Base-by-base conservation (phyloP, 1,140 invertebrate species). In the Condylostylus longicornis region DNA sequence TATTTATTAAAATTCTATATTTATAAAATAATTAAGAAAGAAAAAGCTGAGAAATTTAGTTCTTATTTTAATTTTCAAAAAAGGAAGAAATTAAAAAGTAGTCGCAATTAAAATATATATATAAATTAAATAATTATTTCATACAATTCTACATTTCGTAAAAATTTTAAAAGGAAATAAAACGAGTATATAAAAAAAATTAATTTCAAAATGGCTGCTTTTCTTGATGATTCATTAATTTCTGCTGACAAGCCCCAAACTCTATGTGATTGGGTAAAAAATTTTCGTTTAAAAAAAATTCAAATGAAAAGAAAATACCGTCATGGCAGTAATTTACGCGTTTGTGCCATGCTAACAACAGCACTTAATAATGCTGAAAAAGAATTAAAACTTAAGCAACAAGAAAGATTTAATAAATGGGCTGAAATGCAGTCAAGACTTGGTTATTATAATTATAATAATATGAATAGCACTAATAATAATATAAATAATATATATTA, bases 301-400 rank as follows among this genome's bases (percentile, higher is more conserved):
- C 52, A 59, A 54, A 59, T 60, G 56, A 53, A 51, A 44, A 48
- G 56, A n/a, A 57, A 57, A 38, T 32, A 50, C 22, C 45, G 56
- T 17, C 45, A 49, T 35, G 47, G 47, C 20, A 48, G 44, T 35
- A 44, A 52, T 33, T 42, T 60, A 21, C 56, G 57, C 28, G 54
- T 60, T 3, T 48, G 45, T 39, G 57, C 57, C 42, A 59, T 60
- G 36, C 51, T 60, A 37, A 51, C 56, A 17, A 59, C 54, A 13
- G 57, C 57, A 4, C 34, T 60, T 13, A 32, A 46, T 2, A 42
- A 46, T 6, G 57, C 57, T 1, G 57, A 60, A 34, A 41, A 48
- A n/a, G 54, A 60, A 36, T 44, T 60, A 41, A 51, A 56, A 20
- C 50, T 44, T 23, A 60, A 60, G 36, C 57, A 60, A 42, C 54